Evolutionary conservation across 2,888 invertebrate species (phyloP), one percentile per base, ranked within the genome.

Genomic region (Agrotis segetum): DNA sequence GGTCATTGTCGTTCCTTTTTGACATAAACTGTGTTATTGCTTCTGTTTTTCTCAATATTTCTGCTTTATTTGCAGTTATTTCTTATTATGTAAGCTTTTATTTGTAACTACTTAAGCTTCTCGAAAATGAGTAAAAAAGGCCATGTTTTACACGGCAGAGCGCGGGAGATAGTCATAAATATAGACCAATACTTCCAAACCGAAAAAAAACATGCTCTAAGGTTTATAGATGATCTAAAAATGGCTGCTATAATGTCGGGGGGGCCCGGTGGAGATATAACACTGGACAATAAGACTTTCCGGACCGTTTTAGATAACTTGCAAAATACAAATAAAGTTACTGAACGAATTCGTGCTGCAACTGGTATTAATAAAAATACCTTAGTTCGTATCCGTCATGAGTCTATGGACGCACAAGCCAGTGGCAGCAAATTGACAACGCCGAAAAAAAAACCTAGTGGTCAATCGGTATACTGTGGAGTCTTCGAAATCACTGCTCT

Each of bases 321-420:
- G n/a, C 47, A 61, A 61, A 61, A 47, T 47, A 17, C 61, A 47
- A 61, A 47, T 47, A 61, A 61, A 61, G 61, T 61, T 14, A 14
- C 61, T 2, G 61, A 61, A 11, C 47, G 61, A 47, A 47, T 61
- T 24, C 47, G 29, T 17, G 46, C 29, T 14, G 47, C 61, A 9
- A 61, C 61, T 47, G 47, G 47, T 29, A 61, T 61, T 47, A 47
- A 61, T 24, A 61, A 61, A 61, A 61, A 61, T 61, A 61, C 47
- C 1, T 29, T 61, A 29, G 47, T 47, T 4, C 29, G 61, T 61
- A 61, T 61, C 29, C 24, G 61, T 14, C 61, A 47, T 9, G 61
- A 61, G n/a, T 24, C 24, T 24, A 29, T 2, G n/a, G 29, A 47
- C 14, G 61, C 61, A n/a, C 46, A 61, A 47, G 29, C 24, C 13